Base-by-base conservation (phyloP, 1,140 invertebrate species). In the Oryctes rhinoceros region DNA sequence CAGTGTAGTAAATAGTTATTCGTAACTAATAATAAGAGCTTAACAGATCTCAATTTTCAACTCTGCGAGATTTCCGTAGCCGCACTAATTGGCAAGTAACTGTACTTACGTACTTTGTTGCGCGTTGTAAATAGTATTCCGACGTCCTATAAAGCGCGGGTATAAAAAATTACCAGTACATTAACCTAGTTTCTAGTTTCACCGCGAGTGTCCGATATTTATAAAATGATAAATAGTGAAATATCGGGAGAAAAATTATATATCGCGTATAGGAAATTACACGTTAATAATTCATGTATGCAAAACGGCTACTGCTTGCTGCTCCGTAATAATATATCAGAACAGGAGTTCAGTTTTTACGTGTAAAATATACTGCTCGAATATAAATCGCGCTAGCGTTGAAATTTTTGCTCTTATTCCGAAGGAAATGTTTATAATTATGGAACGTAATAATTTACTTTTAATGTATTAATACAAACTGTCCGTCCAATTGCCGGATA, bases 231-330 rank as follows among this genome's bases (percentile, higher is more conserved):
- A 74, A 74, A 74, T 74, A 35, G 53, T 59, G 24, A 35, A 74
- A 35, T 39, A 74, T 37, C 67, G 67, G 24, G 67, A 74, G 13
- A 74, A 71, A 74, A 74, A 74, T 74, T 74, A 74, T 39, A 74
- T 74, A 74, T 74, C 67, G 67, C 20, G 37, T 74, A 74, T 24
- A 24, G 67, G 24, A 71, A 74, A 74, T 74, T 74, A 74, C 67
- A 74, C 24, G 67, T 74, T 74, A 74, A 74, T 74, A 74, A 74
- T 74, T 74, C 37, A 74, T 74, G 67, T 59, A 59, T 59, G 53
- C 53, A 59, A 59, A 59, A 59, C 67, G 37, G 67, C 67, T 74
- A 74, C 67, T 74, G 67, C 67, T 35, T 39, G 67, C 53, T 18
- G 53, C 0, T 59, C 53, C 18, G 37, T 74, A 74, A 74, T 74